phyloP scores from a whole-genome alignment of 30 jellyfish, hydroid and myxozoan species.

The Aurelia sp. region DNA sequence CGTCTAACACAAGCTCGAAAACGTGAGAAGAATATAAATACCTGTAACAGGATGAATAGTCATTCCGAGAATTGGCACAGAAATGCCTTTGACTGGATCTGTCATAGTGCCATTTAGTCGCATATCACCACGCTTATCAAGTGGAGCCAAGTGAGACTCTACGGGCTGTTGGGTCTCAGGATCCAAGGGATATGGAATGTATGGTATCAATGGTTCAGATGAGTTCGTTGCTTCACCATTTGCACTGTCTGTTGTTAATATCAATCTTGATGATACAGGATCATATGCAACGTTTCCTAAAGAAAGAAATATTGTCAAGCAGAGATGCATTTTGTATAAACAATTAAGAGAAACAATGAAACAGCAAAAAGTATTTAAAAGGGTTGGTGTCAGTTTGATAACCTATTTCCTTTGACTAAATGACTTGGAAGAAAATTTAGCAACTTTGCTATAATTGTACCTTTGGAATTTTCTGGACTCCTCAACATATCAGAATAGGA shows the following conservation, averaged over 20 bases:
- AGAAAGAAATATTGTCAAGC: neutral
- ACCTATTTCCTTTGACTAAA: too few relatives aligned
- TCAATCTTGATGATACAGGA: slow-evolving; percentile 92
- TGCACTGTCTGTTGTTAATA: slow-evolving; percentile 91
- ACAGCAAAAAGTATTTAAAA: neutral
- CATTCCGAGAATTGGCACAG: slow-evolving; percentile 98
- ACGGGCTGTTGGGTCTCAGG: slow-evolving; percentile 87
- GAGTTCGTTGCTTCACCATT: slow-evolving; percentile 97
- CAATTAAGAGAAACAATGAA: neutral
- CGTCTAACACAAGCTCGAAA: too few relatives aligned
- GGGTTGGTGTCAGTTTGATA: too few relatives aligned
- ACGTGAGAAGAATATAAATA: neutral
- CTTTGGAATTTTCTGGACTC: too few relatives aligned
- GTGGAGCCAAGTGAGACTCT: slow-evolving; percentile 68
- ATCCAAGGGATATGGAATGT: slow-evolving; percentile 88
- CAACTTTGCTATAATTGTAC: too few relatives aligned
- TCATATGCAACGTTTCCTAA: slow-evolving; percentile 95
- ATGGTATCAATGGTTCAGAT: slow-evolving; percentile 86
- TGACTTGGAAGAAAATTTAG: too few relatives aligned
- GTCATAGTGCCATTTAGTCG: slow-evolving; percentile 86
- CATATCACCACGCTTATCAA: slow-evolving; percentile 94
- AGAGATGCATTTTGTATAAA: too few relatives aligned
- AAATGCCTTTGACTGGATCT: slow-evolving; percentile 87
- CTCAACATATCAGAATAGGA: too few relatives aligned
- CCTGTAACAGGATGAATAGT: slow-evolving; percentile 97